Percentiles rank a stretch among this genome's conserved stretches.
phyloP scores from a whole-genome alignment of 2,797 vertebrate species.

The Ispidina lecontei region DNA sequence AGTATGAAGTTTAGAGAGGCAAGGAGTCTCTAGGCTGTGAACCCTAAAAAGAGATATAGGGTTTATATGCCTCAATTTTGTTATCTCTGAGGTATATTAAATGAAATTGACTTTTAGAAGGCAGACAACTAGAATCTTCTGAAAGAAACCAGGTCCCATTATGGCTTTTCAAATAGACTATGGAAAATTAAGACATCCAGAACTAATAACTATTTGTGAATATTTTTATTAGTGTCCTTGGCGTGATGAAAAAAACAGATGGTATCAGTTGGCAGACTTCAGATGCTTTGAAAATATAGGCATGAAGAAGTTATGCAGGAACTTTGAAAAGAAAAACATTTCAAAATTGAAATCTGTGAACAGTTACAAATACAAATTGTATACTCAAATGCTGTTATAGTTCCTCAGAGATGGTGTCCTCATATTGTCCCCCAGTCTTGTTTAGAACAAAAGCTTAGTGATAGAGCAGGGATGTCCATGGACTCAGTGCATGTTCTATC shows the following conservation, averaged over 20 bases:
- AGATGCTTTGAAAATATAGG: neutral
- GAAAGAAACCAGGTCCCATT: neutral
- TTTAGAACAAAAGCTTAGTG: neutral
- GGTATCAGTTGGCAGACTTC: neutral
- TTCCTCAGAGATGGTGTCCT: neutral
- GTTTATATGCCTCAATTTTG: neutral
- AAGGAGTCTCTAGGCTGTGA: neutral
- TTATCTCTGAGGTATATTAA: neutral
- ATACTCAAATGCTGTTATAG: fast-evolving
- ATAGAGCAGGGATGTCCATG: neutral
- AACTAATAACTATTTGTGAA: neutral
- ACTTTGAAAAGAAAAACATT: neutral
- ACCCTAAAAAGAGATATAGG: neutral
- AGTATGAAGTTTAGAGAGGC: neutral
- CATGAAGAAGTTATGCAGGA: neutral
- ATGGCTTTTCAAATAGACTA: neutral
- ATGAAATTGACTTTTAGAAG: neutral
- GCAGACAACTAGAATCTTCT: neutral
- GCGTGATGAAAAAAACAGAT: neutral
- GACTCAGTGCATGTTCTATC: neutral
- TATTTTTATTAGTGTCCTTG: neutral
- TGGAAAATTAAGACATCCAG: neutral
- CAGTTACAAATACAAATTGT: neutral
- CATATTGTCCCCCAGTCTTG: neutral
- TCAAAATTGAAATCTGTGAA: neutral